phyloP scores from a whole-genome alignment of 2,797 vertebrate species.

The Scomberomorus guttatus region DNA sequence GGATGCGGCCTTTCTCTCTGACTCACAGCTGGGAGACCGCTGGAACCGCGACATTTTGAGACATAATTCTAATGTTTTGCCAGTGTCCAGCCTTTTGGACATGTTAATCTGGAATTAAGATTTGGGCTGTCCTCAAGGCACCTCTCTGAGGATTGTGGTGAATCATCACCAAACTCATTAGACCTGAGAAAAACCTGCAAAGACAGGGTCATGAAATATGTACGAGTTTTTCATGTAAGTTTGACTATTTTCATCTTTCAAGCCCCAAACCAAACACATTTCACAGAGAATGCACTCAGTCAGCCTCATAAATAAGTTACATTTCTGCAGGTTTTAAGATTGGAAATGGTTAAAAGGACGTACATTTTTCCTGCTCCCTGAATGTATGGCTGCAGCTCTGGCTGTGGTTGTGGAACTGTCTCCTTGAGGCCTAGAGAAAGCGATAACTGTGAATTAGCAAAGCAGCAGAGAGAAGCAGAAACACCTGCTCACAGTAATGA shows the following conservation, averaged over 20 bases:
- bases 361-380: background rate
- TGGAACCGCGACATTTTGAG: slow-evolving; percentile 22
- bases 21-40: slow-evolving; percentile 52
- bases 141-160: slow-evolving; percentile 4
- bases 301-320: slow-evolving; percentile 60
- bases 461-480: slow-evolving; percentile 60
- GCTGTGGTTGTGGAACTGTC: slow-evolving; percentile 19
- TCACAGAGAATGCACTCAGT: slow-evolving; percentile 43
- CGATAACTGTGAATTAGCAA: slow-evolving; percentile 65
- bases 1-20: slow-evolving; percentile 39
- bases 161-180: slow-evolving; percentile 30
- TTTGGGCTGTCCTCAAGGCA: slow-evolving; percentile 34
- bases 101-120: slow-evolving; percentile 48
- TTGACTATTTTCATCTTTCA: slow-evolving; percentile 50
- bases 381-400: slow-evolving; percentile 12
- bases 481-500: slow-evolving; percentile 75
- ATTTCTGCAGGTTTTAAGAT: background rate
- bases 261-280: slow-evolving; percentile 43
- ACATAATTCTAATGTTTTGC: slow-evolving; percentile 28
- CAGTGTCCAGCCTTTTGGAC: background rate
- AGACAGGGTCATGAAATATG: slow-evolving; percentile 59
- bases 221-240: slow-evolving; percentile 34
- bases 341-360: slow-evolving; percentile 40
- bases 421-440: slow-evolving; percentile 45
- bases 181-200: slow-evolving; percentile 18